phyloP scores from a whole-genome alignment of 2,113 vertebrate species.

The Vidua chalybeata region DNA sequence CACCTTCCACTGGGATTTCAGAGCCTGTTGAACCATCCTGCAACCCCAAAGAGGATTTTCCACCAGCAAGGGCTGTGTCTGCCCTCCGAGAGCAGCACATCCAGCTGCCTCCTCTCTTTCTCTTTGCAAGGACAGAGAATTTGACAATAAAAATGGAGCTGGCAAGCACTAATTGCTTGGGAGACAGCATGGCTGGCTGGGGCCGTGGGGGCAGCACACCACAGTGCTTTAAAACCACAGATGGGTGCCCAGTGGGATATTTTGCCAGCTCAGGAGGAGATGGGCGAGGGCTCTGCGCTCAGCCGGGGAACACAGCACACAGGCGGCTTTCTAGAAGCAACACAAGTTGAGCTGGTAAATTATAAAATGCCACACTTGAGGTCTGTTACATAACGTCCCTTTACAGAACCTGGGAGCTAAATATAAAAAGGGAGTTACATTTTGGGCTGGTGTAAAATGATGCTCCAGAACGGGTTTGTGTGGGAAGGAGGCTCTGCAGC shows the following conservation, averaged over 20 bases:
- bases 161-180: not conserved
- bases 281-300: not conserved
- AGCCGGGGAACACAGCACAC: not conserved
- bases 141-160: not conserved
- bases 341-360: conserved; percentile 52
- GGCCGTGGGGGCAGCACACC: rapidly evolving
- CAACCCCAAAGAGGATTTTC: not conserved
- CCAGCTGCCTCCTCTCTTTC: not conserved
- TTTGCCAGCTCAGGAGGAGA: conserved; percentile 6
- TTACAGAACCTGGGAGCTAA: conserved; percentile 64
- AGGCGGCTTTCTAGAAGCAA: not conserved
- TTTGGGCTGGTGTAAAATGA: conserved; percentile 21
- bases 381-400: conserved; percentile 64
- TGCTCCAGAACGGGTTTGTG: conserved; percentile 36
- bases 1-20: not conserved
- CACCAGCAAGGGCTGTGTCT: not conserved
- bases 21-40: not conserved
- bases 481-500: conserved; percentile 40
- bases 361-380: conserved; percentile 57
- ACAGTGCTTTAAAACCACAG: not conserved
- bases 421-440: conserved; percentile 62
- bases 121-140: not conserved
- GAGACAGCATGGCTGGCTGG: not conserved
- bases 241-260: not conserved
- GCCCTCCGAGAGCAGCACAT: not conserved